Evolutionary conservation across 2,113 vertebrate genomes (phyloP), one percentile per base, ranked within the genome.

Genomic region (Rhineura floridana): DNA sequence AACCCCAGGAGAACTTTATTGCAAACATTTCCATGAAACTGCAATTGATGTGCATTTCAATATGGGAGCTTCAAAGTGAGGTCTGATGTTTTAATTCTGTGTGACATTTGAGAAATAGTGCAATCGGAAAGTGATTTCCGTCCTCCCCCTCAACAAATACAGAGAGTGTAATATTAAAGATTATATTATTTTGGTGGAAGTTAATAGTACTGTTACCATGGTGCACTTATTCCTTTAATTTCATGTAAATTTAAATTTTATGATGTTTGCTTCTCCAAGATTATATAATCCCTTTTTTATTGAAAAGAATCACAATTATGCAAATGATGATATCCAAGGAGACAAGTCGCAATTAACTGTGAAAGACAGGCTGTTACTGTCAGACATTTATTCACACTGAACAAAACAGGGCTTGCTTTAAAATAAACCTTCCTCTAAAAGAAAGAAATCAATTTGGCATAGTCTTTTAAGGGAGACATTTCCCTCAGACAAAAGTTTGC

Each of bases 241-340:
- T 96, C 92, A 93, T 94, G 90, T 96, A 95, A 95, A 95, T 96
- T 96, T 96, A 94, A 94, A 94, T 96, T 96, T 97, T 96, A 95
- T 96, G 93, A 96, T 96, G 94, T 97, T 96, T 97, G 94, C 95
- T 96, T 96, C 93, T 92, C 92, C 86, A 89, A 96, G 93, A 96
- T 96, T 96, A 96, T 95, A 91, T 95, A 97, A 96, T 96, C 93
- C 93, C 42, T 94, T 96, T 92, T 96, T 95, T 95, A 96, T 96
- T 95, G 94, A 96, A 95, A 95, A 96, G 91, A 96, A 95, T 95
- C 93, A 95, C 89, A 96, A 93, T 96, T 96, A 96, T 96, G 95
- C 91, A 96, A 96, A 96, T 96, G 28, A 95, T 95, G 93, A 95
- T 96, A 97, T 95, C 94, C 91, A 95, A 96, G 91, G 93, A 96